phyloP scores from a whole-genome alignment of 2,797 vertebrate species.

The Neosalanx taihuensis region DNA sequence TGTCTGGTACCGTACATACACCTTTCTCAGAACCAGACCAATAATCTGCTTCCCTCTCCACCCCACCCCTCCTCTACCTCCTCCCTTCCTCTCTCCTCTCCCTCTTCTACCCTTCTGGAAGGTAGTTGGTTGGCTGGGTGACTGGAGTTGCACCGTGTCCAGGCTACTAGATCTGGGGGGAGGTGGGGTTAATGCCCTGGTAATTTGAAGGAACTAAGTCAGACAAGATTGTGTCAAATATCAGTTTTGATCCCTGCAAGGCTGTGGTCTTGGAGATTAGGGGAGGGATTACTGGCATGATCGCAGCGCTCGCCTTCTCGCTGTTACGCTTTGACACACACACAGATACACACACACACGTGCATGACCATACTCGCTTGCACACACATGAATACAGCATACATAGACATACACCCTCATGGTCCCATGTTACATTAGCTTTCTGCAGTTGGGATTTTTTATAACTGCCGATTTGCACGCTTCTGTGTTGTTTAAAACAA shows the following conservation, averaged over 20 bases:
- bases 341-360: slow-evolving; percentile 11
- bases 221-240: slow-evolving; percentile 51
- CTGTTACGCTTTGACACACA: not conserved
- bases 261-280: slow-evolving; percentile 57
- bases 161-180: not conserved
- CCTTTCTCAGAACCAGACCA: not conserved
- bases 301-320: slow-evolving; percentile 18
- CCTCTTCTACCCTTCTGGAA: not conserved
- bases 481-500: not conserved
- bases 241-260: slow-evolving; percentile 43
- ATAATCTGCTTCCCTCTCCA: not conserved
- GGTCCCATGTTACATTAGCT: slow-evolving; percentile 28
- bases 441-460: slow-evolving; percentile 32
- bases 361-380: slow-evolving; percentile 5
- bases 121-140: too few species aligned
- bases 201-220: slow-evolving; percentile 37
- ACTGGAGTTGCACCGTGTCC: not conserved
- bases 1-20: not conserved
- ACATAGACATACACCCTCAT: not conserved
- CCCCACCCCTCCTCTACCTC: too few species aligned
- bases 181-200: slow-evolving; percentile 20
- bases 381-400: slow-evolving; percentile 4
- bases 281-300: slow-evolving; percentile 48
- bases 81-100: not conserved
- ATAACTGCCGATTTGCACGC: slow-evolving; percentile 18